Evolutionary conservation across 2,113 vertebrate species (phyloP), one percentile per base, ranked within the genome.

Genomic region (Cathartes aura): DNA sequence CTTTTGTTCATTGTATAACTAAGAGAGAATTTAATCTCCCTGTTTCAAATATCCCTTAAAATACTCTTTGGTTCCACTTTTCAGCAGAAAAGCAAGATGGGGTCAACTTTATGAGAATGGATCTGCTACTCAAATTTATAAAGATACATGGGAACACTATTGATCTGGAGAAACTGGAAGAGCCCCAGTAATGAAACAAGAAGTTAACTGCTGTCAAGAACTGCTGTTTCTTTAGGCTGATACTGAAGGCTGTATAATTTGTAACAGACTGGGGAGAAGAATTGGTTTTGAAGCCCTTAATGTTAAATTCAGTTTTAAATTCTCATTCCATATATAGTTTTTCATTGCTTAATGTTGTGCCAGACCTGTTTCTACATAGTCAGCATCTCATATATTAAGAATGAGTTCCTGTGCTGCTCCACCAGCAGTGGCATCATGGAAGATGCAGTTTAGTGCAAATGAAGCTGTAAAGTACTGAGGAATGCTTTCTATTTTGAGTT

Each of bases 51-150:
- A 81, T 50, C 56, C 40, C 55, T 71, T 71, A 80, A 94, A 97
- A 97, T 88, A 73, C 42, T 89, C 92, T 94, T 82, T 85, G 43
- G 32, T 93, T 90, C 91, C 15, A 34, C 95, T 95, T 91, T 92
- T 94, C 88, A 89, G 83, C 92, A 89, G 89, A 97, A 96, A 97
- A 97, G 43, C 79, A 87, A 92, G 86, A 75, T 63, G 56, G 48
- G 60, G 76, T 94, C 73, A 95, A 42, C 89, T 89, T 96, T 40
- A 91, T 93, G 83, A 94, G 93, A 84, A 89, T 74, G 67, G 83
- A 75, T 80, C 75, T 96, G 73, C 70, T 94, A 26, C 90, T 96
- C 67, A 81, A 92, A 95, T 97, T 95, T 96, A 94, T 96, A 96
- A 86, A 94, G 96, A 91, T 82, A 79, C 14, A 30, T 56, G 53